Evolutionary conservation across 2,888 invertebrate genomes (phyloP).

Genomic region (Listrodromus nycthemerus): DNA sequence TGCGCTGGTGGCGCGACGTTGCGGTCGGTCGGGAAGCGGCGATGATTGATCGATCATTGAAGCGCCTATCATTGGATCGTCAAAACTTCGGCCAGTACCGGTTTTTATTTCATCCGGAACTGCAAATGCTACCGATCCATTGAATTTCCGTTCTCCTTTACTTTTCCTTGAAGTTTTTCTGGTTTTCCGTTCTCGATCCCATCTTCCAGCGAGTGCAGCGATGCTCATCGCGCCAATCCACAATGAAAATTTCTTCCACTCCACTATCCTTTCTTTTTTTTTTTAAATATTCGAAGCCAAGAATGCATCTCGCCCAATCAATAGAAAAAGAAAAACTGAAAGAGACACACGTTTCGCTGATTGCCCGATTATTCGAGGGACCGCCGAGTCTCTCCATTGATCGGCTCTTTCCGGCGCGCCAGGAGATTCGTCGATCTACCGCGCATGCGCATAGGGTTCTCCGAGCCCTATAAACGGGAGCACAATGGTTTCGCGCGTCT

Average conservation of each 20-base stretch:
- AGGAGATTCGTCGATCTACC: not conserved
- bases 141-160: too few relatives aligned
- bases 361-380: slow-evolving; percentile 2
- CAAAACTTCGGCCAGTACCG: not conserved
- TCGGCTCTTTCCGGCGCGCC: not conserved
- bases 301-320: not conserved
- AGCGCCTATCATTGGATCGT: too few relatives aligned
- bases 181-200: too few relatives aligned
- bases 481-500: slow-evolving; percentile 63
- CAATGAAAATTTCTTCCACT: not conserved
- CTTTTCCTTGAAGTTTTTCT: too few relatives aligned
- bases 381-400: not conserved
- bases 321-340: not conserved
- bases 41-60: not conserved
- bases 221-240: not conserved
- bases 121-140: too few relatives aligned
- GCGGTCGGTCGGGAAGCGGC: not conserved
- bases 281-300: not conserved
- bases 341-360: not conserved
- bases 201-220: too few relatives aligned
- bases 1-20: not conserved
- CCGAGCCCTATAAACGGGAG: slow-evolving; percentile 44
- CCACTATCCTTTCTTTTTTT: too few relatives aligned
- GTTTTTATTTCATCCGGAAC: too few relatives aligned
- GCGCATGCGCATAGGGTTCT: not conserved